phyloP scores from a whole-genome alignment of 1,140 invertebrate genomes.

The Solen grandis region DNA sequence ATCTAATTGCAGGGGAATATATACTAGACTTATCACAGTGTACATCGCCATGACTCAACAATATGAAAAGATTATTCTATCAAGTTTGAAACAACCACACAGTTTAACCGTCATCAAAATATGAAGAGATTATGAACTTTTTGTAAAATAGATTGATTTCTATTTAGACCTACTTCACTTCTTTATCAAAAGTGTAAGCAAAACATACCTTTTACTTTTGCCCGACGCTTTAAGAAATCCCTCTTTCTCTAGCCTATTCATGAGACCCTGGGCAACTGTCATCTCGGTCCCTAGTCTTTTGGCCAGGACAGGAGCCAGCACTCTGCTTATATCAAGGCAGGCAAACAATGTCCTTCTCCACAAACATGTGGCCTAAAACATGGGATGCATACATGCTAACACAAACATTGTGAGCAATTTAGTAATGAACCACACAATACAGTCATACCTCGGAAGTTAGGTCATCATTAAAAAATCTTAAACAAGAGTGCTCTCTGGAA shows the following conservation, averaged over 20 bases:
- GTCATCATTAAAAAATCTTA: background rate
- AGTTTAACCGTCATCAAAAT: too few species aligned
- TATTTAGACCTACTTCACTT: too few species aligned
- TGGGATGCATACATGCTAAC: background rate
- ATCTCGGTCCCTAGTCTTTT: constrained; percentile 75
- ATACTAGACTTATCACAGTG: too few species aligned
- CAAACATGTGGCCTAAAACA: constrained; percentile 76
- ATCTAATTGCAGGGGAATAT: too few species aligned
- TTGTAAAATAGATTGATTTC: too few species aligned
- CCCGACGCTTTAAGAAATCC: constrained; percentile 71
- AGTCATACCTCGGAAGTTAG: background rate
- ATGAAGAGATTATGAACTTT: too few species aligned
- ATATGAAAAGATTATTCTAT: too few species aligned
- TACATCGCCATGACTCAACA: too few species aligned
- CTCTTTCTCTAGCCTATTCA: constrained; percentile 78
- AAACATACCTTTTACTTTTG: constrained; percentile 74
- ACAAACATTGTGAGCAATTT: constrained; percentile 3
- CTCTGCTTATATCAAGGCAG: constrained; percentile 68
- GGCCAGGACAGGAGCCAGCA: constrained; percentile 71
- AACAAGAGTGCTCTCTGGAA: background rate
- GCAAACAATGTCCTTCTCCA: constrained; percentile 76
- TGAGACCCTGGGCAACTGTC: constrained; percentile 76
- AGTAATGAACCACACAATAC: background rate
- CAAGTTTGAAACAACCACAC: too few species aligned
- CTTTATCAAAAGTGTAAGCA: too few species aligned